These are phyloP conservation scores for Carollia perspicillata DNA, from an alignment of 2,113 vertebrate genomes.

Conservation along the genomic window DNA sequence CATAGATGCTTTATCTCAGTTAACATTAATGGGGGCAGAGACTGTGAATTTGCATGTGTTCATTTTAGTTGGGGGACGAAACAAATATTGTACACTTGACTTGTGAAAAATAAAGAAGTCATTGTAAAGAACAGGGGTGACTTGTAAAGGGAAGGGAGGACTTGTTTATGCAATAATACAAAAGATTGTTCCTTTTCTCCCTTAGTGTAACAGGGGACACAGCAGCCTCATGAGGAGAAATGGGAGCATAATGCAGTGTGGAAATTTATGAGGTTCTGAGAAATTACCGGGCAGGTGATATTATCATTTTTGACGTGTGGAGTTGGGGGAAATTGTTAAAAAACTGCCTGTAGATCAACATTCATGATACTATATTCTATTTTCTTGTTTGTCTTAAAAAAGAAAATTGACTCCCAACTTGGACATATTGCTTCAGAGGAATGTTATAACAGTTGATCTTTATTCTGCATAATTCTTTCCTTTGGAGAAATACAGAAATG, in stretches of 20 bases:
- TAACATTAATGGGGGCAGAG: constrained; percentile 42
- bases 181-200: constrained; percentile 66
- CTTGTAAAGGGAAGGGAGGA: constrained; percentile 58
- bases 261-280: not conserved
- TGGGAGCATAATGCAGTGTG: not conserved
- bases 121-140: constrained; percentile 67
- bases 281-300: not conserved
- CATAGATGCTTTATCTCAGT: not conserved
- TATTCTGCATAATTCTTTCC: not conserved
- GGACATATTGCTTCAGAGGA: not conserved
- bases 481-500: constrained; percentile 43
- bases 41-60: constrained; percentile 68
- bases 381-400: constrained; percentile 21
- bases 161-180: constrained; percentile 69
- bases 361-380: not conserved
- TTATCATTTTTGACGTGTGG: constrained; percentile 5
- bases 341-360: constrained; percentile 17
- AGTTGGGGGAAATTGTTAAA: not conserved
- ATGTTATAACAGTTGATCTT: not conserved
- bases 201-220: not conserved
- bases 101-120: constrained; percentile 79
- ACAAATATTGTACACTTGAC: constrained; percentile 68
- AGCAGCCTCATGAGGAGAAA: constrained; percentile 50
- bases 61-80: constrained; percentile 70
- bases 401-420: not conserved